A percentile compares a stretch with the other conserved stretches of the same genome.
phyloP scores from a whole-genome alignment of 2,888 invertebrate species.

The Micoletzkya japonica region DNA sequence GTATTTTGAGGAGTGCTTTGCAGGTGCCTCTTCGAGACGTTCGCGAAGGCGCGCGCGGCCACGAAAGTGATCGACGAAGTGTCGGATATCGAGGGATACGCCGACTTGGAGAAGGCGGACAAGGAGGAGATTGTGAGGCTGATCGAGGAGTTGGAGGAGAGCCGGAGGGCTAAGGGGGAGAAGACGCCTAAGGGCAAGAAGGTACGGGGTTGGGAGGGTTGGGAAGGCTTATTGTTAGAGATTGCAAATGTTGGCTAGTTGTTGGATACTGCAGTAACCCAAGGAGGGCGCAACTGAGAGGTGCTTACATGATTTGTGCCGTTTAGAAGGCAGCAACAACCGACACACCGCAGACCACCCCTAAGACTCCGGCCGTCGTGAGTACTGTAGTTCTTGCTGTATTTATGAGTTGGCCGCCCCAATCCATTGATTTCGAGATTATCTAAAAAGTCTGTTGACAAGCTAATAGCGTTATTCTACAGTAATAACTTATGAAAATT shows the following conservation, averaged over 20 bases:
- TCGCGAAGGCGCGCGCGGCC: constrained; percentile 78
- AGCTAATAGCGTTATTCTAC: no score
- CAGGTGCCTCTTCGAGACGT: constrained; percentile 77
- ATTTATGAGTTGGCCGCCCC: no score
- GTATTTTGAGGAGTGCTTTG: no score
- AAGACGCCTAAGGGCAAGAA: constrained; percentile 20
- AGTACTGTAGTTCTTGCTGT: no score
- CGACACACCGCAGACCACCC: no score
- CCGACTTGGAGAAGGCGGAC: constrained; percentile 33
- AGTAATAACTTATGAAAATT: no score
- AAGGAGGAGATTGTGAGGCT: constrained; percentile 37
- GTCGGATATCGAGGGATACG: constrained; percentile 74
- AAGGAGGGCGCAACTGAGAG: no score
- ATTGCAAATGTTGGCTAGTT: neutral
- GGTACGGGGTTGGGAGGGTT: neutral
- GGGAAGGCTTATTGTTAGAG: neutral
- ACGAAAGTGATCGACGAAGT: constrained; percentile 80
- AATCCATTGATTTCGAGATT: no score
- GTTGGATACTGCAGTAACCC: constrained; percentile 9
- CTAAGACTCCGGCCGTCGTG: no score
- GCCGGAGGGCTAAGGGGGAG: constrained; percentile 2
- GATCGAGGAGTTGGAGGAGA: constrained; percentile 42
- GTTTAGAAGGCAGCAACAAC: no score
- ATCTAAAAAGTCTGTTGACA: no score
- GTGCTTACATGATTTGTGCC: no score